Conservation (phyloP, 2,888 invertebrate genomes). For the Volucella bombylans region DNA sequence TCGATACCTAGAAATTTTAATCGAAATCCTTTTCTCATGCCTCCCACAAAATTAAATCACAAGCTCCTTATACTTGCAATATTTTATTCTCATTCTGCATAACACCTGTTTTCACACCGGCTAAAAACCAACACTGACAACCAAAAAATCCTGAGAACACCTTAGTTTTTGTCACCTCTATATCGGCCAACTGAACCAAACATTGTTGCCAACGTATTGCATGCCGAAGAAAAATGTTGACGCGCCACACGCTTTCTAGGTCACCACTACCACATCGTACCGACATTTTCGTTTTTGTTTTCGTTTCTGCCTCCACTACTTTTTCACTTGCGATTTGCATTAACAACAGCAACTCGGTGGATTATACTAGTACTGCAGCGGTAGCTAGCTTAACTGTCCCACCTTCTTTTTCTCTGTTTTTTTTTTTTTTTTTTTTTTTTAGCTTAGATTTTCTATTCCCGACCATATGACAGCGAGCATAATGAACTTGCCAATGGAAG, state of each 20-base stretch:
- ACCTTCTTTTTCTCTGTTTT: conserved; percentile 43
- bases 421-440: conserved; percentile 13
- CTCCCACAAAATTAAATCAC: too few species aligned
- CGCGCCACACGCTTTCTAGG: conserved; percentile 63
- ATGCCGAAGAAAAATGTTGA: conserved; percentile 11
- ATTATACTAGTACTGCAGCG: conserved; percentile 16
- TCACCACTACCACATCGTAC: conserved; percentile 50
- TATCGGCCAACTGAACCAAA: conserved; percentile 7
- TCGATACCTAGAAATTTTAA: too few species aligned
- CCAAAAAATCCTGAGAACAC: conserved; percentile 19
- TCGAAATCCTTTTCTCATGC: too few species aligned
- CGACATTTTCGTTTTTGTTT: conserved; percentile 67
- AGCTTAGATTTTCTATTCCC: conserved; percentile 19
- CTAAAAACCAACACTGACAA: conserved; percentile 5
- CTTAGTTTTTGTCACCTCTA: conserved; percentile 22
- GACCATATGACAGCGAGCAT: conserved; percentile 57
- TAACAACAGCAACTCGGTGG: conserved; percentile 28
- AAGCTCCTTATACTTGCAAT: too few species aligned
- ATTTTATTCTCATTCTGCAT: too few species aligned
- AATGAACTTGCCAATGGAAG: conserved; percentile 66
- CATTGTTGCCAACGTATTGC: conserved; percentile 23
- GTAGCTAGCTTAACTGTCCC: conserved; percentile 35
- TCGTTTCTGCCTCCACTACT: conserved; percentile 61
- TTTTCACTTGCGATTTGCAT: conserved; percentile 68
- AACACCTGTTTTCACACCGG: background rate